Base-by-base conservation (phyloP, 2,888 invertebrate species). In the Auanema freiburgensis region DNA sequence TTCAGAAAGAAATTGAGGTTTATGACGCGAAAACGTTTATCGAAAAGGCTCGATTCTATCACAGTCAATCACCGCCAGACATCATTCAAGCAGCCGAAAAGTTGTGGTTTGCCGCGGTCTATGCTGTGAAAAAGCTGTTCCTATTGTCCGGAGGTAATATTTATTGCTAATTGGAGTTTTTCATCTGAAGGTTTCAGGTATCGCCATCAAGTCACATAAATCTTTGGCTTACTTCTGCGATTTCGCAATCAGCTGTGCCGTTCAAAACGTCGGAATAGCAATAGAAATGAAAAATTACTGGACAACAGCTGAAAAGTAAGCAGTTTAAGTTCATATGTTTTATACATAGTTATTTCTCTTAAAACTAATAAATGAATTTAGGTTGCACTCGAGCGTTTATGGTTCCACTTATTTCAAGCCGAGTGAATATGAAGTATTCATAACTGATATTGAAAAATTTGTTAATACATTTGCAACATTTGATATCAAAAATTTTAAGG, bases 301-400 rank as follows among this genome's bases (percentile, higher is more conserved):
- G 62, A 21, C 12, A 46, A 62, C 16, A 60, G 62, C 62, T 12
- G 62, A 62, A 24, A 62, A 59, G 62, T 62, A 23, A 63, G 60
- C 60, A 60, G 49, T 51, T 63, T 40, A 42, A 60, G n/a, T n/a
- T n/a, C n/a, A n/a, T n/a, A n/a, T n/a, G 58, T 50, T 51, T 61
- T 62, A 63, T 62, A n/a, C n/a, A n/a, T 62, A 33, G n/a, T n/a
- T 63, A 63, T 63, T 63, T 63, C 63, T 63, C 21, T 63, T 63
- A 41, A 63, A 51, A 63, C 52, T 63, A n/a, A n/a, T n/a, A n/a
- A 63, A 63, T 51, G 24, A 16, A n/a, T 59, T 59, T 58, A 59
- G 59, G 23, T 55, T 59, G 59, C 59, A 59, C 21, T 41, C 53
- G 52, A 51, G 52, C 25, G 50, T 51, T 12, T 62, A 62, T 46